These are phyloP conservation scores for Adrianichthys oophorus DNA, from an alignment of 2,797 vertebrate genomes.

Conservation along the genomic window DNA sequence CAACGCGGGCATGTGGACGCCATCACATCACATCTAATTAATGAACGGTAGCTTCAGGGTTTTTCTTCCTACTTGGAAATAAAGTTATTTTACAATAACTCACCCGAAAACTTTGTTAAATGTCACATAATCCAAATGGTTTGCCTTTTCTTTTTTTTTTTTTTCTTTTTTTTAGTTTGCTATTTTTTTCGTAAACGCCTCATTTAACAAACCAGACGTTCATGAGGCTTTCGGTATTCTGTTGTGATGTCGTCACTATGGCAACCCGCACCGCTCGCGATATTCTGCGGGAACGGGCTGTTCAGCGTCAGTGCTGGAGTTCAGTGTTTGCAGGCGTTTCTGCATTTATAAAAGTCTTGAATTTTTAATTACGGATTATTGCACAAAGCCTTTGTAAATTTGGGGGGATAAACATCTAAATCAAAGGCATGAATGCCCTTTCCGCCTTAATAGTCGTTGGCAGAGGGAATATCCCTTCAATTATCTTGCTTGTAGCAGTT, in stretches of 20 bases:
- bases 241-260: slow-evolving; percentile 52
- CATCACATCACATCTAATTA: no score
- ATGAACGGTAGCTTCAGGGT: no score
- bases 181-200: background rate
- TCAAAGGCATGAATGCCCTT: slow-evolving; percentile 52
- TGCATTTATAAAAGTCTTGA: slow-evolving; percentile 19
- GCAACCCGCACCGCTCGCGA: slow-evolving; percentile 60
- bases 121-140: no score
- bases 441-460: slow-evolving; percentile 57
- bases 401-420: slow-evolving; percentile 42
- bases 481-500: slow-evolving; percentile 60
- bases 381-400: slow-evolving; percentile 41
- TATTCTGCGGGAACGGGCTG: background rate
- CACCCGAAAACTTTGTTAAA: no score
- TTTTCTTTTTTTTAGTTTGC: background rate
- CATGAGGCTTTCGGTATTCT: slow-evolving; percentile 3
- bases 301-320: background rate
- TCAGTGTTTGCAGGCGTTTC: background rate
- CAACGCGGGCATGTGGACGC: no score
- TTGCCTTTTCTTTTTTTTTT: no score
- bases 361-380: slow-evolving; percentile 11
- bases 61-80: no score
- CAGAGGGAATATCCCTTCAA: slow-evolving; percentile 63
- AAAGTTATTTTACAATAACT: no score
- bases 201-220: background rate